Evolutionary conservation across 2,888 invertebrate species (phyloP).

Genomic region (Sphaerophoria taeniata): DNA sequence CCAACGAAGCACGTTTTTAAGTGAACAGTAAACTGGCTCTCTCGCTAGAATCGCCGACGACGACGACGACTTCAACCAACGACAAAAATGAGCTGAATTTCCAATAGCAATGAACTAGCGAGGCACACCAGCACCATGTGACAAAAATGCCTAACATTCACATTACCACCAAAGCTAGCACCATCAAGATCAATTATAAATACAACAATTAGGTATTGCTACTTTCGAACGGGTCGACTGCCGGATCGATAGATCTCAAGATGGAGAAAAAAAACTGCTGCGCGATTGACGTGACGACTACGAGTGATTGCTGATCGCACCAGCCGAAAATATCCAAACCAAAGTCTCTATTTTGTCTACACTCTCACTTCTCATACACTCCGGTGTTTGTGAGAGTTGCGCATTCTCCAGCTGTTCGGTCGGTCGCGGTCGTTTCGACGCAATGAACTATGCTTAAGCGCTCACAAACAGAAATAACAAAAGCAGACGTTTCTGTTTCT

Average conservation of each 20-base stretch:
- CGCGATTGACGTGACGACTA: conserved; percentile 1
- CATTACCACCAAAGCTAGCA: background rate
- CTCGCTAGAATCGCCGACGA: background rate
- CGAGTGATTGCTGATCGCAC: background rate
- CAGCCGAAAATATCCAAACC: background rate
- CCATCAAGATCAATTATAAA: background rate
- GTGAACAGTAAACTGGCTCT: conserved; percentile 60
- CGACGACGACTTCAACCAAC: no score
- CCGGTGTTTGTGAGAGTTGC: conserved; percentile 25
- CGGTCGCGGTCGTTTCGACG: no score
- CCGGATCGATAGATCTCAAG: background rate
- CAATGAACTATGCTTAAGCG: conserved; percentile 14
- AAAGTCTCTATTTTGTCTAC: conserved; percentile 25
- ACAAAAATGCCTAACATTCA: conserved; percentile 25
- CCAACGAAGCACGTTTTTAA: conserved; percentile 81
- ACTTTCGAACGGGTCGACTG: conserved; percentile 35
- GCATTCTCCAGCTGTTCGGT: conserved; percentile 34
- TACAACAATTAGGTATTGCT: conserved; percentile 1
- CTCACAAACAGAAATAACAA: background rate
- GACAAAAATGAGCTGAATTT: background rate
- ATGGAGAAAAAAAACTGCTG: background rate
- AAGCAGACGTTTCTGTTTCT: background rate
- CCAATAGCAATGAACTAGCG: conserved; percentile 26
- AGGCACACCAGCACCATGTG: conserved; percentile 11
- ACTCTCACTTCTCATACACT: conserved; percentile 6